phyloP scores from a whole-genome alignment of 1,140 invertebrate species.

The Plectrocnemia conspersa region DNA sequence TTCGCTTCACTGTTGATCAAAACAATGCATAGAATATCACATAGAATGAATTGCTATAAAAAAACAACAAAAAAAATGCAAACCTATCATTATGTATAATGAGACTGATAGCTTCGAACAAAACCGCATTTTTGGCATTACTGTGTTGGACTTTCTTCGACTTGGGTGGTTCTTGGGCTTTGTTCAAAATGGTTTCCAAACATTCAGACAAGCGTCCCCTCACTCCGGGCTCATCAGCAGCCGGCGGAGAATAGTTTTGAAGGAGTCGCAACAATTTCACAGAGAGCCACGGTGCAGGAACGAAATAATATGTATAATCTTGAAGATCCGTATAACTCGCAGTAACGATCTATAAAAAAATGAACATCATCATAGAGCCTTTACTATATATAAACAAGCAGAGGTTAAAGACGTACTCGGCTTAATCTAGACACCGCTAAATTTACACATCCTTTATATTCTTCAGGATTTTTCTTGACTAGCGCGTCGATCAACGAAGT shows the following conservation, averaged over 20 bases:
- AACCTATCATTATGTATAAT: constrained; percentile 97
- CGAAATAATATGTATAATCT: constrained; percentile 99
- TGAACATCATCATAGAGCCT: no score
- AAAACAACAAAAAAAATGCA: constrained; percentile 13
- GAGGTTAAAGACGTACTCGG: constrained; percentile 57
- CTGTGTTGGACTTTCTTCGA: constrained; percentile 99
- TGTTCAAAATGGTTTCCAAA: constrained; percentile 99
- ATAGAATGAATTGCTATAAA: not conserved
- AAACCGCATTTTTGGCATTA: constrained; percentile 98
- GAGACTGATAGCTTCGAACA: constrained; percentile 99
- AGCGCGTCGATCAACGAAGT: constrained; percentile 97
- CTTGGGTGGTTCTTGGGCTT: constrained; percentile 98
- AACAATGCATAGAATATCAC: constrained; percentile 21
- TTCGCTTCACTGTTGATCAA: constrained; percentile 77
- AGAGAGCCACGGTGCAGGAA: constrained; percentile 98
- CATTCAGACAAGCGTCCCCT: constrained; percentile 95
- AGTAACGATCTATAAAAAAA: constrained; percentile 79
- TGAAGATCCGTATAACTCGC: constrained; percentile 97
- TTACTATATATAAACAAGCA: not conserved
- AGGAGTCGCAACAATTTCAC: constrained; percentile 94
- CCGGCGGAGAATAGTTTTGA: constrained; percentile 97
- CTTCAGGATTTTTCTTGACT: constrained; percentile 97
- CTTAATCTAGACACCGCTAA: constrained; percentile 95
- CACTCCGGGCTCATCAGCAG: constrained; percentile 92
- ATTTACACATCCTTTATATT: constrained; percentile 98